A percentile compares a stretch with the other conserved stretches of the same genome.
These are phyloP conservation scores for Ommatoiulus sabulosus DNA, from an alignment of 2,888 invertebrate species.

Conservation along the genomic window DNA sequence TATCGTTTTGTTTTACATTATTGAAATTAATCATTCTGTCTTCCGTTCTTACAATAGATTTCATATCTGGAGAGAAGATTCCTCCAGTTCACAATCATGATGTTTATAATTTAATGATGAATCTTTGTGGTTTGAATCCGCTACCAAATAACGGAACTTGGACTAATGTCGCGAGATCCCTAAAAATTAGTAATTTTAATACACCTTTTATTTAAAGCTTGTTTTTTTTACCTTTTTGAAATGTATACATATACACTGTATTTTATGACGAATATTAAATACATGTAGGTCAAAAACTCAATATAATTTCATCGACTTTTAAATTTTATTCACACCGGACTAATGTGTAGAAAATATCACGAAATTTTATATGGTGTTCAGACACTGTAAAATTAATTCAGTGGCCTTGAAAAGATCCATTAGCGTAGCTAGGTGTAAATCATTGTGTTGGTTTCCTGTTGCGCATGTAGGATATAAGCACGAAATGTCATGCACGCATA, in stretches of 20 bases:
- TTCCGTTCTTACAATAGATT: slow-evolving; percentile 69
- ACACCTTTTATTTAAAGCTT: not conserved
- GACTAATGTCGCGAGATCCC: not conserved
- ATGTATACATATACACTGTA: not conserved
- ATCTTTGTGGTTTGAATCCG: slow-evolving; percentile 72
- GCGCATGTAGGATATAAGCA: not conserved
- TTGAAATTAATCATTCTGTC: not conserved
- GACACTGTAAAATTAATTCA: not conserved
- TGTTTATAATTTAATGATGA: slow-evolving; percentile 75
- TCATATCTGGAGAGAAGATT: slow-evolving; percentile 68
- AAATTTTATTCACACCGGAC: not conserved
- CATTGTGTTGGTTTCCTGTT: not conserved
- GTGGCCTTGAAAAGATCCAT: not conserved
- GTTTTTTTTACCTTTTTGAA: not conserved
- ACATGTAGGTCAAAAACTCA: not conserved
- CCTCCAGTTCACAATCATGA: slow-evolving; percentile 76
- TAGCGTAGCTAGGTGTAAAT: not conserved
- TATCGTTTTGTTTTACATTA: not conserved
- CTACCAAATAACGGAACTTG: slow-evolving; percentile 63
- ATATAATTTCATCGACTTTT: not conserved
- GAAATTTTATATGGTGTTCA: not conserved
- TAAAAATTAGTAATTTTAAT: not conserved
- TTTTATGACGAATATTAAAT: not conserved
- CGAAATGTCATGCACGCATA: not conserved
- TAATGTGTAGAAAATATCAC: not conserved